phyloP scores from a whole-genome alignment of 1,140 invertebrate species.

The Gryllus bimaculatus region DNA sequence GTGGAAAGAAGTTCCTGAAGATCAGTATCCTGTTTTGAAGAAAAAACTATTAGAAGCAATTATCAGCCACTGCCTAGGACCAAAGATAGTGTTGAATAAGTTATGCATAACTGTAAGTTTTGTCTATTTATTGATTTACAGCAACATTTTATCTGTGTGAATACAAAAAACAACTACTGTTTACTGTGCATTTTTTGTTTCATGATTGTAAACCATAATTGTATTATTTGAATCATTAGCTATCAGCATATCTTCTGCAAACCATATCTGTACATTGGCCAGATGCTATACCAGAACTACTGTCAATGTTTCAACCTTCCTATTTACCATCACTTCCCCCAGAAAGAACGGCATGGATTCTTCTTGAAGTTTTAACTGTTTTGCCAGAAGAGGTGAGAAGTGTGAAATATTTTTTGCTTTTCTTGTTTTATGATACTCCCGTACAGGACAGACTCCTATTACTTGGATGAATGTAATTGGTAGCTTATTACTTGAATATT shows the following conservation, averaged over 20 bases:
- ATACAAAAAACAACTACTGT: background rate
- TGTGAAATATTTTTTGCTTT: background rate
- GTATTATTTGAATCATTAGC: slow-evolving; percentile 31
- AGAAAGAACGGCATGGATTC: slow-evolving; percentile 45
- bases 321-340: slow-evolving; percentile 45
- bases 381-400: slow-evolving; percentile 68
- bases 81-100: slow-evolving; percentile 73
- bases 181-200: background rate
- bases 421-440: slow-evolving; percentile 10
- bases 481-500: too few species aligned
- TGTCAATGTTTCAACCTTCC: slow-evolving; percentile 50
- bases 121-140: background rate
- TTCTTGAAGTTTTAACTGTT: slow-evolving; percentile 61
- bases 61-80: slow-evolving; percentile 61
- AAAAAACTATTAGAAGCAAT: slow-evolving; percentile 66
- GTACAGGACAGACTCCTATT: background rate
- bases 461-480: background rate
- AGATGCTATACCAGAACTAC: slow-evolving; percentile 51
- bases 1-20: slow-evolving; percentile 72
- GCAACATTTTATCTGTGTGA: background rate
- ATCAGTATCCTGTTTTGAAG: slow-evolving; percentile 63
- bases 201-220: background rate
- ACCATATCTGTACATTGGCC: slow-evolving; percentile 51
- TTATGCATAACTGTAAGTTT: slow-evolving; percentile 75
- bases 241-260: slow-evolving; percentile 57